Evolutionary conservation across 2,888 invertebrate species (phyloP), one percentile per base, ranked within the genome.

Genomic region (Mongoloraphidia duomilia): DNA sequence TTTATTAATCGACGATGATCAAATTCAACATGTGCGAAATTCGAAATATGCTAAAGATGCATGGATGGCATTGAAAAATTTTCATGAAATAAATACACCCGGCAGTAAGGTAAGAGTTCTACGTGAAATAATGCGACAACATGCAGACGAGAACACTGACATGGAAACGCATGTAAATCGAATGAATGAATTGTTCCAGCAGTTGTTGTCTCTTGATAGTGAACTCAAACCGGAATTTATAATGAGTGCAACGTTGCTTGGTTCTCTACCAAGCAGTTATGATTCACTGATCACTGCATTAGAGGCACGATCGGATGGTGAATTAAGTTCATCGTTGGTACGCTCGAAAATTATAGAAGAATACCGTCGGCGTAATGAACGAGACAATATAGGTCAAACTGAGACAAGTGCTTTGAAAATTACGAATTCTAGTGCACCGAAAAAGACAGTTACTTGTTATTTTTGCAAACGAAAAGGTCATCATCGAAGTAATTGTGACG

Each of bases 131-230:
- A 46, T 46, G 46, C 46, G 38, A 11, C 37, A 46, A 46, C 14
- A 26, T 38, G 8, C 14, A 8, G 37, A 46, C 37, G 38, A 46
- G 39, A 34, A 34, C 10, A 39, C 8, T 13, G 46, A 46, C 14
- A 39, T 38, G n/a, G 9, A 46, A 13, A 12, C 14, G 36, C 46
- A 46, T 38, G 46, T 46, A 6, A 46, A 46, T 38, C 13, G 17
- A 38, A 46, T 46, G 46, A 46, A 38, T 33, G 46, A 46, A 33
- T 38, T 46, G 13, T 38, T 46, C 9, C 46, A 46, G 5, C 37
- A 46, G 12, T 38, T 38, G 11, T 33, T 46, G 39, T 38, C 46
- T 9, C 14, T 46, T 2, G 46, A 34, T 37, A 33, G 12, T 39
- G 39, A 46, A 13, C 14, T 46, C 14, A 14, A 46, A 2, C 46